Conservation (phyloP, 2,888 invertebrate species). For the Cephonodes hylas region DNA sequence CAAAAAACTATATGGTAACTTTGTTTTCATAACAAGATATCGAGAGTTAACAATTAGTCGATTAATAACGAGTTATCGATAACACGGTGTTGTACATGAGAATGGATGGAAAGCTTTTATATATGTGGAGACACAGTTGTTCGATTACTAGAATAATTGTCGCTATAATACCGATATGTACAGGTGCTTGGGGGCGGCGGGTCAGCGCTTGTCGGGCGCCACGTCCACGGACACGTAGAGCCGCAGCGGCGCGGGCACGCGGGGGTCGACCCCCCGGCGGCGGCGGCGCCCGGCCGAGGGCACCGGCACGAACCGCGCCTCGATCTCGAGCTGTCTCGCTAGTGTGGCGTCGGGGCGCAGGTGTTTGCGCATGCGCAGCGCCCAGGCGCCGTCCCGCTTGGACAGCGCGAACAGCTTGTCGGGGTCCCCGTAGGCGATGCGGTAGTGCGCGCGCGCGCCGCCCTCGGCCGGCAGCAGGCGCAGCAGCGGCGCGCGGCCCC, state of each 20-base stretch:
- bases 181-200: background rate
- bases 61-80: too few species aligned
- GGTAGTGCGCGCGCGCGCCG: constrained; percentile 62
- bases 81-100: too few species aligned
- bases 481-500: constrained; percentile 65
- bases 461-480: constrained; percentile 63
- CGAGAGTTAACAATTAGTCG: too few species aligned
- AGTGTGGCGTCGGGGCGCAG: constrained; percentile 41
- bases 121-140: background rate
- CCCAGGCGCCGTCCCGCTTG: constrained; percentile 67
- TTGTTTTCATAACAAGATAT: background rate
- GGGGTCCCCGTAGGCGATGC: constrained; percentile 62
- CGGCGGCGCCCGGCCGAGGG: constrained; percentile 32
- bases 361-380: constrained; percentile 56
- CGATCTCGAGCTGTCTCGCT: constrained; percentile 63
- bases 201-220: constrained; percentile 31
- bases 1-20: background rate
- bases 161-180: constrained; percentile 9
- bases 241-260: constrained; percentile 55
- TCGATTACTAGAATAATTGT: background rate
- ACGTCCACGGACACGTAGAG: constrained; percentile 65
- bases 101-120: background rate
- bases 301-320: constrained; percentile 62
- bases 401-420: constrained; percentile 54
- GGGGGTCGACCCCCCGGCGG: constrained; percentile 31